Evolutionary conservation across 2,113 vertebrate genomes (phyloP).

Genomic region (Albula goreensis): DNA sequence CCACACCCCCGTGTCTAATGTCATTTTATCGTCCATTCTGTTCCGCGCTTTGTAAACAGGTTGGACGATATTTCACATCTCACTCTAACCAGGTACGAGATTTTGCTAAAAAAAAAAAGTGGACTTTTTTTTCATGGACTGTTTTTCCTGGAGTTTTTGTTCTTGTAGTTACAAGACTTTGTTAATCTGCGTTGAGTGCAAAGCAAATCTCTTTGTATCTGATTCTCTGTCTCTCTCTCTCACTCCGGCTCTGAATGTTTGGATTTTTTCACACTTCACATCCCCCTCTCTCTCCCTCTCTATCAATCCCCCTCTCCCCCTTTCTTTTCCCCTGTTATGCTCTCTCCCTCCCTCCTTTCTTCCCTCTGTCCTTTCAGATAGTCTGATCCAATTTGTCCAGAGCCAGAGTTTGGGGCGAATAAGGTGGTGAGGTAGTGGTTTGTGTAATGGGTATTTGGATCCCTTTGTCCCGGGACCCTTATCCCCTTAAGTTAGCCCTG

Average conservation of each 20-base stretch:
- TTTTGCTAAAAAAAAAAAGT: background rate
- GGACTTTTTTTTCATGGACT: background rate
- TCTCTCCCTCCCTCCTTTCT: slow-evolving; percentile 48
- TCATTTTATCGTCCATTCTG: too few relatives aligned
- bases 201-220: too few relatives aligned
- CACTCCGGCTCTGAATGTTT: too few relatives aligned
- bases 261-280: background rate
- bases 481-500: slow-evolving; percentile 61
- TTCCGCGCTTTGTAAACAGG: background rate
- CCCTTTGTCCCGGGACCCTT: slow-evolving; percentile 60
- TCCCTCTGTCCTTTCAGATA: slow-evolving; percentile 57
- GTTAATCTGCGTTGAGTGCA: too few relatives aligned
- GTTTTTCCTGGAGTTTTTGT: too few relatives aligned
- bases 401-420: slow-evolving; percentile 32
- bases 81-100: too few relatives aligned
- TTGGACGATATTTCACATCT: background rate
- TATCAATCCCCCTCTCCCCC: background rate
- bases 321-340: slow-evolving; percentile 47
- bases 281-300: background rate
- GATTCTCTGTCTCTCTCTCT: too few relatives aligned
- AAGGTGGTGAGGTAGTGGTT: slow-evolving; percentile 59
- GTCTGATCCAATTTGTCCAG: slow-evolving; percentile 74
- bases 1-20: too few relatives aligned
- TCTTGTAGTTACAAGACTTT: too few relatives aligned
- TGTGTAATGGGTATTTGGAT: slow-evolving; percentile 61